Percentiles rank a stretch among this genome's conserved stretches.
These are phyloP conservation scores for Actinemys pallida DNA, from an alignment of 2,113 vertebrate species.

Conservation along the genomic window DNA sequence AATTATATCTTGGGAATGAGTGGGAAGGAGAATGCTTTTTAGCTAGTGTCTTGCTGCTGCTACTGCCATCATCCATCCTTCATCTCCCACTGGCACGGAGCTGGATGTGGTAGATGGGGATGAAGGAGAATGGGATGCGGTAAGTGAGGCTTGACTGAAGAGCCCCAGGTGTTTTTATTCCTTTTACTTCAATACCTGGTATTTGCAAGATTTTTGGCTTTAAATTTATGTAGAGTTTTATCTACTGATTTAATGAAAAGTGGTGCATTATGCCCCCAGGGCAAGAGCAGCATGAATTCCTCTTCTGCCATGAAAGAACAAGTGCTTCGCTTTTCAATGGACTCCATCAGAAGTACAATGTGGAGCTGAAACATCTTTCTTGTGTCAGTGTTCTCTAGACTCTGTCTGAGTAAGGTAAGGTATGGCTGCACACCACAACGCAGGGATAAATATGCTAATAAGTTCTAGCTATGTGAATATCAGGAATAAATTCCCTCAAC, in stretches of 20 bases:
- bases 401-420: neutral
- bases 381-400: neutral
- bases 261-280: neutral
- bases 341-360: neutral
- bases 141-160: neutral
- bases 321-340: neutral
- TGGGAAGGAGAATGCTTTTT: neutral
- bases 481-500: neutral
- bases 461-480: neutral
- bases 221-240: neutral
- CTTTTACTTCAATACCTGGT: neutral
- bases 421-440: accelerated
- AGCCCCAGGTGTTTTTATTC: neutral
- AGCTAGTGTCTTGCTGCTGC: neutral
- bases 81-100: neutral
- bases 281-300: neutral
- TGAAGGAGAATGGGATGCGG: neutral
- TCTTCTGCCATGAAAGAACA: neutral
- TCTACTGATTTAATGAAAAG: neutral
- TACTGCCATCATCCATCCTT: neutral
- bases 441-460: neutral
- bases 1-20: neutral
- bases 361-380: neutral
- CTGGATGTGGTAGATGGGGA: neutral
- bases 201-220: slow-evolving; percentile 5